phyloP scores from a whole-genome alignment of 2,797 vertebrate genomes.

The Gobio occitaniae region DNA sequence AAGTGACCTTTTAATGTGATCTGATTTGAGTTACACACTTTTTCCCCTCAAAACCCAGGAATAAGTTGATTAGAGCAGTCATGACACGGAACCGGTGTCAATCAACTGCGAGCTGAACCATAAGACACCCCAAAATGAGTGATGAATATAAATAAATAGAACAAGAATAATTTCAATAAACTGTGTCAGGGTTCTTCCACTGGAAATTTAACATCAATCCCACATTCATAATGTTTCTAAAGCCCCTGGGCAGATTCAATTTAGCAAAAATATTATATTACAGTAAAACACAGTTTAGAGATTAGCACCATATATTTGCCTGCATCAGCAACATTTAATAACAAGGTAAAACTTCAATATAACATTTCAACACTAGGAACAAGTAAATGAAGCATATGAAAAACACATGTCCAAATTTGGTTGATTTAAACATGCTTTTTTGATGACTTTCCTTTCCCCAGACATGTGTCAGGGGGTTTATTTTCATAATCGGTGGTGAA shows the following conservation, averaged over 20 bases:
- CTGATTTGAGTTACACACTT: not conserved
- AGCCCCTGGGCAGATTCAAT: constrained; percentile 23
- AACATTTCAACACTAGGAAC: constrained; percentile 6
- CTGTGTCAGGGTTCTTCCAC: constrained; percentile 13
- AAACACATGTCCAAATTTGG: constrained; percentile 37
- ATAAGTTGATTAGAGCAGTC: constrained; percentile 3
- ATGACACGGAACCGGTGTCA: constrained; percentile 14
- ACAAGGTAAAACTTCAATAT: constrained; percentile 22
- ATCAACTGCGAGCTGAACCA: constrained; percentile 15
- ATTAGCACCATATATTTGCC: constrained; percentile 16
- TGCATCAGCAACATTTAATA: constrained; percentile 43
- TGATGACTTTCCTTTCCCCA: constrained; percentile 9
- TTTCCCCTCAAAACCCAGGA: constrained; percentile 8
- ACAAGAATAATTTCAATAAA: constrained; percentile 37
- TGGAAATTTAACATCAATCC: constrained; percentile 37
- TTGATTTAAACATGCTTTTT: constrained; percentile 25
- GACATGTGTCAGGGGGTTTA: constrained; percentile 24
- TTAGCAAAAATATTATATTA: constrained; percentile 41
- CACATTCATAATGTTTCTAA: constrained; percentile 32
- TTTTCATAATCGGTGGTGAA: constrained; percentile 35
- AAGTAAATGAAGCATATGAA: constrained; percentile 33
- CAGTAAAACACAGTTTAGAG: constrained; percentile 31
- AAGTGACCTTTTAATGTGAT: constrained; percentile 6
- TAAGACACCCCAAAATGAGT: constrained; percentile 31
- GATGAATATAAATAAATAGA: constrained; percentile 34